A percentile compares a stretch with the other conserved stretches of the same genome.
phyloP scores from a whole-genome alignment of 92 coral and sea anemone genomes.

The Plumapathes pennacea region DNA sequence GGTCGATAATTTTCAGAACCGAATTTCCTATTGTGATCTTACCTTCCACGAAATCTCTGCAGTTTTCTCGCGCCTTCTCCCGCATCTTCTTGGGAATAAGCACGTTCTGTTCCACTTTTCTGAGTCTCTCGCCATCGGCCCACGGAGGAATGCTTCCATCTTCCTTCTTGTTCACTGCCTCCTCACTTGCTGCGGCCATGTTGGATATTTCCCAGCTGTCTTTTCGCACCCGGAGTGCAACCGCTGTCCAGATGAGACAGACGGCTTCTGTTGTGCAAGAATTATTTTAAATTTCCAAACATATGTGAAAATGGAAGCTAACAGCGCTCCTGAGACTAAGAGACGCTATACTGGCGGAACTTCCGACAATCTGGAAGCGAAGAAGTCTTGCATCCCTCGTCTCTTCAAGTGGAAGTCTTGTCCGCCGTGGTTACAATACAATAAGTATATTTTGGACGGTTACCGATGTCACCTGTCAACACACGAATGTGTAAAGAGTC shows the following conservation, averaged over 20 bases:
- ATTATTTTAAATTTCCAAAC: no score
- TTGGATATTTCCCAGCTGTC: constrained; percentile 36
- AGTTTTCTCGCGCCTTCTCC: constrained; percentile 76
- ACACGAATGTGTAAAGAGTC: constrained; percentile 70
- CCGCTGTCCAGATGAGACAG: no score
- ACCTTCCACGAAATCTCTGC: constrained; percentile 86
- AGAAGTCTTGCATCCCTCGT: constrained; percentile 1
- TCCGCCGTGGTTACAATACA: constrained; percentile 84
- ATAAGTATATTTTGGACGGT: constrained; percentile 70
- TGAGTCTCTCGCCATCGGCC: constrained; percentile 77
- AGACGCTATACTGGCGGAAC: no score
- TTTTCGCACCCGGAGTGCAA: constrained; percentile 5
- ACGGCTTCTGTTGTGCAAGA: no score
- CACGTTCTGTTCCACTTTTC: constrained; percentile 91
- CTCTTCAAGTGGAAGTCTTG: constrained; percentile 42
- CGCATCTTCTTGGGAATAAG: constrained; percentile 92
- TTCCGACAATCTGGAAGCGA: constrained; percentile 2
- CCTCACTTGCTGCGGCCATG: constrained; percentile 31
- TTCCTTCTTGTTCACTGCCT: not conserved
- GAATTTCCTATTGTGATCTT: not conserved
- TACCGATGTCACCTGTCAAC: constrained; percentile 71
- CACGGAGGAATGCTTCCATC: constrained; percentile 64
- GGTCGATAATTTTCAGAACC: no score
- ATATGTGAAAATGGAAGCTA: no score
- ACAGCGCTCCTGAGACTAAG: no score